Evolutionary conservation across 1,140 invertebrate species (phyloP).

Genomic region (Cyclina sinensis): DNA sequence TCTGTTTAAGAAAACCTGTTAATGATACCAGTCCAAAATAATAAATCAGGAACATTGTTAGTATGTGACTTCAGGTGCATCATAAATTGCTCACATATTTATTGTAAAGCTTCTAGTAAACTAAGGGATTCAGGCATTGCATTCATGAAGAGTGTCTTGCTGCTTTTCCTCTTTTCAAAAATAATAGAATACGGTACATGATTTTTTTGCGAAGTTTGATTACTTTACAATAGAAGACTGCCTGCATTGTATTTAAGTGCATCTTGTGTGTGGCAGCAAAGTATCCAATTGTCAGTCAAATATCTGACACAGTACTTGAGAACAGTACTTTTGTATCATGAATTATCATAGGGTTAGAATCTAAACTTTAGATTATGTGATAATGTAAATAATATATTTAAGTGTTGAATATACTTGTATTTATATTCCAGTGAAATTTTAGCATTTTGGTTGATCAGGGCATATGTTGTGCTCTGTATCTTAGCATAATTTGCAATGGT

Average conservation of each 20-base stretch:
- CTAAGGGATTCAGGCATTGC: background rate
- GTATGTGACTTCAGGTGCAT: background rate
- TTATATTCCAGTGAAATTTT: background rate
- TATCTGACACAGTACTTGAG: too few species aligned
- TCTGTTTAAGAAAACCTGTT: too few species aligned
- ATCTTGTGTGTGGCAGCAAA: background rate
- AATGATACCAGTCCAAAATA: too few species aligned
- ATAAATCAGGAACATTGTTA: background rate
- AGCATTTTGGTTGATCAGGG: background rate
- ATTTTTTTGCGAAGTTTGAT: too few species aligned
- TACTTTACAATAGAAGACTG: background rate
- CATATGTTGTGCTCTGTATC: background rate
- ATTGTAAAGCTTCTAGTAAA: background rate
- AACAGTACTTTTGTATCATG: too few species aligned
- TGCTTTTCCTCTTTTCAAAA: background rate
- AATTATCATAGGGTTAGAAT: too few species aligned
- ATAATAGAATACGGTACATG: too few species aligned
- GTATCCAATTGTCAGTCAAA: background rate
- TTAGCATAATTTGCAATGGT: background rate
- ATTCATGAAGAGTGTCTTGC: background rate
- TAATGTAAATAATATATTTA: too few species aligned
- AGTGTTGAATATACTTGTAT: too few species aligned
- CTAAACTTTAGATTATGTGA: too few species aligned
- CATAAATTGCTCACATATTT: background rate
- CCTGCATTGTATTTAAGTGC: background rate